Evolutionary conservation across 1,140 invertebrate genomes (phyloP), one percentile per base, ranked within the genome.

Genomic region (Drosophila grimshawi): DNA sequence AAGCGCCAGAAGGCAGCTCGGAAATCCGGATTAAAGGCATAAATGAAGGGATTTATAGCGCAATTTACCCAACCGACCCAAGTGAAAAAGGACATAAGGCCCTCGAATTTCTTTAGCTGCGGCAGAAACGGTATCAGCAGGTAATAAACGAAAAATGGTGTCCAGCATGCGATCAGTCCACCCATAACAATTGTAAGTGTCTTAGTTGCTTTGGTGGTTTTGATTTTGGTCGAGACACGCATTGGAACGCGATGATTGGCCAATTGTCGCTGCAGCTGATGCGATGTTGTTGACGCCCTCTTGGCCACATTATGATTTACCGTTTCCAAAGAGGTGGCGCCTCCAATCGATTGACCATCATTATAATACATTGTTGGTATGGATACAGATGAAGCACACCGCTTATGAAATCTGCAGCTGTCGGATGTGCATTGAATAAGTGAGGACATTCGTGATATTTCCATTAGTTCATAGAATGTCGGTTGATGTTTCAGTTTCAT

Each of bases 1-100:
- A 97, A 88, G 64, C 96, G 93, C 96, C 96, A 97, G 78, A 98
- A 97, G 0, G 97, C 97, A 71, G 96, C 93, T 83, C 96, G 95
- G 91, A 97, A 97, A 89, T 97, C 96, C 0, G 95, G 95, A 80
- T 96, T 97, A 86, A 97, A 97, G 8, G 97, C 97, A 81, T 97
- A 97, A 79, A 97, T 97, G 81, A 97, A 97, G 0, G 96, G 96
- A 92, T 97, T 97, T 53, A 97, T 96, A 2, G 96, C 96, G 4
- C 97, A 98, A 92, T 98, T 99, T 55, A 98, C 95, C 96, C 98
- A 98, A 3, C 96, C 98, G 45, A 98, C 94, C 98, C 98, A 99
- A 0, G 97, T 98, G 49, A 98, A 93, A 69, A 96, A 95, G 43
- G 95, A 95, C 95, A 97, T 97, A 6, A 97, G 93, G 6, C 95